Evolutionary conservation across 2,888 invertebrate genomes (phyloP).

Genomic region (Epinotia bilunana): DNA sequence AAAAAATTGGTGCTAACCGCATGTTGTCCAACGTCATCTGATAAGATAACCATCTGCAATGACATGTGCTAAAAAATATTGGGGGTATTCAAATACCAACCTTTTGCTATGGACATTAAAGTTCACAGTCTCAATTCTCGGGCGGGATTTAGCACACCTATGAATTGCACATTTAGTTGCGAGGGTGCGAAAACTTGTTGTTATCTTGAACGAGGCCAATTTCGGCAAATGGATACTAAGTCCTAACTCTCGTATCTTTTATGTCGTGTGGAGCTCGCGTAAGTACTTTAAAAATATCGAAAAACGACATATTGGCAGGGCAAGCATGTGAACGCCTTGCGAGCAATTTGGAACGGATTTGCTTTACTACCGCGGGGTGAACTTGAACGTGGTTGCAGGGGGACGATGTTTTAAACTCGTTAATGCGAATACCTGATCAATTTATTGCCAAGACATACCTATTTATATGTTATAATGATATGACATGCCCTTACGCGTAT

Average conservation of each 20-base stretch:
- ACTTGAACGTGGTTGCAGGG: slow-evolving; percentile 46
- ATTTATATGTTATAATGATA: neutral
- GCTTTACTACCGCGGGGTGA: slow-evolving; percentile 67
- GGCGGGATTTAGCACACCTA: slow-evolving; percentile 74
- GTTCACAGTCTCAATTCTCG: slow-evolving; percentile 49
- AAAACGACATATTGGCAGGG: slow-evolving; percentile 62
- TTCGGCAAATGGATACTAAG: slow-evolving; percentile 85
- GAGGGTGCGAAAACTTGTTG: slow-evolving; percentile 84
- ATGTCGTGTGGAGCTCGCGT: slow-evolving; percentile 71
- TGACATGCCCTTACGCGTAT: too few species aligned
- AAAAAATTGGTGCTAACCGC: slow-evolving; percentile 64
- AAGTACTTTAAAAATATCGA: slow-evolving; percentile 80
- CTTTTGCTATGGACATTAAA: slow-evolving; percentile 48
- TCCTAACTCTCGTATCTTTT: slow-evolving; percentile 83
- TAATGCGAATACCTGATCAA: slow-evolving; percentile 41
- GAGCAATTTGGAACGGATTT: slow-evolving; percentile 81
- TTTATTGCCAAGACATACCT: neutral
- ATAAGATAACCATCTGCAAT: slow-evolving; percentile 73
- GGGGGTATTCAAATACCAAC: slow-evolving; percentile 46
- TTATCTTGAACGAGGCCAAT: slow-evolving; percentile 84
- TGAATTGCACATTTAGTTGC: slow-evolving; percentile 82
- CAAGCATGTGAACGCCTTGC: slow-evolving; percentile 62
- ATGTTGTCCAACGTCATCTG: slow-evolving; percentile 74
- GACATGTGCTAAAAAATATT: slow-evolving; percentile 71
- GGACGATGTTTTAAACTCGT: slow-evolving; percentile 52